These are phyloP conservation scores for Paedocypris micromegethes DNA, from an alignment of 2,797 vertebrate genomes.

Conservation along the genomic window DNA sequence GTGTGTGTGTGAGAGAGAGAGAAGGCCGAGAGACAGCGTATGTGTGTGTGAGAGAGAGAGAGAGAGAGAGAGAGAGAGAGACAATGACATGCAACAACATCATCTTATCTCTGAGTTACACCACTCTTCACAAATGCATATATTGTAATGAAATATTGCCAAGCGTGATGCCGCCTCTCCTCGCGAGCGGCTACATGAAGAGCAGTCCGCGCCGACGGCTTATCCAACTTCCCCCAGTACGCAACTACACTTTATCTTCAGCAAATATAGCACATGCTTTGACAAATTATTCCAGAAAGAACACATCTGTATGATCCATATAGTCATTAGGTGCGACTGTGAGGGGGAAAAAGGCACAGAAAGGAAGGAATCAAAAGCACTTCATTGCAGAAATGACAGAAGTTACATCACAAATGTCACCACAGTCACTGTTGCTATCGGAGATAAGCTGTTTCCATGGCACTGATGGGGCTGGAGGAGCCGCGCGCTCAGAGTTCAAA, in stretches of 20 bases:
- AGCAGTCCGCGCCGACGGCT: not conserved
- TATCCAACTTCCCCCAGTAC: too few species aligned
- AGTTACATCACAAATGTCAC: constrained; percentile 44
- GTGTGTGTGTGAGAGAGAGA: constrained; percentile 34
- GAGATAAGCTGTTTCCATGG: constrained; percentile 43
- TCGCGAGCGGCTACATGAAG: constrained; percentile 12
- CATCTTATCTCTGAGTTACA: constrained; percentile 10
- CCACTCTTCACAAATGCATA: not conserved
- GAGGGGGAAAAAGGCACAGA: not conserved
- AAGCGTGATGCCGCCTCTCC: not conserved
- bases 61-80: constrained; percentile 39
- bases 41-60: constrained; percentile 45
- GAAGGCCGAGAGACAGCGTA: too few species aligned
- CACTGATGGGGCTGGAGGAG: constrained; percentile 23
- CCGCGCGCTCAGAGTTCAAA: constrained; percentile 26
- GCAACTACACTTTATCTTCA: too few species aligned
- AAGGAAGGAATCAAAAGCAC: constrained; percentile 6
- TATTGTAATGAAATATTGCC: not conserved
- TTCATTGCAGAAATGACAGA: constrained; percentile 25
- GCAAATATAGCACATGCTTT: too few species aligned
- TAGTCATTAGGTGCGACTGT: not conserved
- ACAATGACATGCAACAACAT: constrained; percentile 26
- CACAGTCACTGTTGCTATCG: constrained; percentile 34
- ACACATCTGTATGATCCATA: constrained; percentile 8
- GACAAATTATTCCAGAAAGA: too few species aligned